phyloP scores from a whole-genome alignment of 2,113 vertebrate genomes.

The Alethe castanea region DNA sequence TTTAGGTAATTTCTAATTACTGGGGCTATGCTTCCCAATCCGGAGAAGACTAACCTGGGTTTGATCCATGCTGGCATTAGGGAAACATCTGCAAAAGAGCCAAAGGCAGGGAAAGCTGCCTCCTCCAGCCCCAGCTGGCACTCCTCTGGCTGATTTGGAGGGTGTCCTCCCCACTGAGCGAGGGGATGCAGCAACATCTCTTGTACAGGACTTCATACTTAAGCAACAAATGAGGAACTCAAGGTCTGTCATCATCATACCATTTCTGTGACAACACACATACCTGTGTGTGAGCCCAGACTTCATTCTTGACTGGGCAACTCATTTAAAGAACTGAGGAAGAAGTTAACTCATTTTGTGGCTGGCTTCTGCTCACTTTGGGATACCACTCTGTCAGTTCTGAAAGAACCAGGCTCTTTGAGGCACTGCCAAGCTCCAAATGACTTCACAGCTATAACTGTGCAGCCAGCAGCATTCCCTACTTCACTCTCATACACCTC shows the following conservation, averaged over 20 bases:
- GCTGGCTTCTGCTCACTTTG: neutral
- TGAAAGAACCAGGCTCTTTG: neutral
- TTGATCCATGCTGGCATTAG: neutral
- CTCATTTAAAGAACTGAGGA: neutral
- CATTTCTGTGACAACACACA: neutral
- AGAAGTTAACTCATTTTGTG: neutral
- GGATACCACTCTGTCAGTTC: neutral
- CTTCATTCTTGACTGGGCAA: neutral
- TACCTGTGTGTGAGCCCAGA: accelerated
- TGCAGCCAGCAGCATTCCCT: neutral
- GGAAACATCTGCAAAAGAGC: neutral
- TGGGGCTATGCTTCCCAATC: neutral
- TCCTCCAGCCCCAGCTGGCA: neutral
- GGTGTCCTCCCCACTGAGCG: accelerated
- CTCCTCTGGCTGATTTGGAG: neutral
- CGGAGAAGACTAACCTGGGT: neutral
- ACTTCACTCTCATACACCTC: neutral
- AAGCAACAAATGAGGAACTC: neutral
- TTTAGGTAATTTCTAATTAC: neutral
- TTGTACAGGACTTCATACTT: neutral
- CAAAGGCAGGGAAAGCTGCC: neutral
- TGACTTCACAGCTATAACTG: neutral
- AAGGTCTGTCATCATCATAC: neutral
- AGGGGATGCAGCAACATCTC: neutral
- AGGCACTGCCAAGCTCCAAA: neutral